phyloP scores from a whole-genome alignment of 2,797 vertebrate species.

The Enteromius mattozi region DNA sequence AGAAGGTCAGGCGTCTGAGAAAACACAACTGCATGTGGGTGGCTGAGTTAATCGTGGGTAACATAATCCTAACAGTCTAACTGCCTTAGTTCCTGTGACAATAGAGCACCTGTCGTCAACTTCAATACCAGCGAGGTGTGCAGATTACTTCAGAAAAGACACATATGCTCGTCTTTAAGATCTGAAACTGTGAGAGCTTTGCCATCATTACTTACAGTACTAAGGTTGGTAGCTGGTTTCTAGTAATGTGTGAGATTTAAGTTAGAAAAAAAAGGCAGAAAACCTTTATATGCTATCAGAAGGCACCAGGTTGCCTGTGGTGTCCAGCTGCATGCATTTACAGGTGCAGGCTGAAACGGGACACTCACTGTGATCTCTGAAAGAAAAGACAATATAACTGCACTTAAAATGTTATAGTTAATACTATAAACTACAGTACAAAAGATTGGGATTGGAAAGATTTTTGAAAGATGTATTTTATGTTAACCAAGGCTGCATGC shows the following conservation, averaged over 20 bases:
- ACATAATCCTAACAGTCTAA: slow-evolving; percentile 30
- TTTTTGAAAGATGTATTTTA: neutral
- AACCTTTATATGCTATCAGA: slow-evolving; percentile 86
- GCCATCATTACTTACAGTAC: neutral
- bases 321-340: slow-evolving; percentile 99
- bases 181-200: slow-evolving; percentile 1
- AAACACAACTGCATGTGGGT: slow-evolving; percentile 8
- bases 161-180: neutral
- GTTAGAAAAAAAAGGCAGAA: slow-evolving; percentile 7
- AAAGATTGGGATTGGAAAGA: neutral
- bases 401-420: neutral
- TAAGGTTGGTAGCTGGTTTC: slow-evolving; percentile 5
- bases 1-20: neutral
- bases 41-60: slow-evolving; percentile 26
- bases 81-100: slow-evolving; percentile 24
- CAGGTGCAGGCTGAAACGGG: slow-evolving; percentile 96
- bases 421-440: neutral
- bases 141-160: neutral
- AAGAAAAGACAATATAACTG: slow-evolving; percentile 19
- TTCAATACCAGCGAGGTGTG: slow-evolving; percentile 6
- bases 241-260: slow-evolving; percentile 4
- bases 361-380: slow-evolving; percentile 95
- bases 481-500: neutral
- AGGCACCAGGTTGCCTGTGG: slow-evolving; percentile 94
- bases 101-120: slow-evolving; percentile 7